Evolutionary conservation across 2,113 vertebrate genomes (phyloP).

Genomic region (Ahaetulla prasina): DNA sequence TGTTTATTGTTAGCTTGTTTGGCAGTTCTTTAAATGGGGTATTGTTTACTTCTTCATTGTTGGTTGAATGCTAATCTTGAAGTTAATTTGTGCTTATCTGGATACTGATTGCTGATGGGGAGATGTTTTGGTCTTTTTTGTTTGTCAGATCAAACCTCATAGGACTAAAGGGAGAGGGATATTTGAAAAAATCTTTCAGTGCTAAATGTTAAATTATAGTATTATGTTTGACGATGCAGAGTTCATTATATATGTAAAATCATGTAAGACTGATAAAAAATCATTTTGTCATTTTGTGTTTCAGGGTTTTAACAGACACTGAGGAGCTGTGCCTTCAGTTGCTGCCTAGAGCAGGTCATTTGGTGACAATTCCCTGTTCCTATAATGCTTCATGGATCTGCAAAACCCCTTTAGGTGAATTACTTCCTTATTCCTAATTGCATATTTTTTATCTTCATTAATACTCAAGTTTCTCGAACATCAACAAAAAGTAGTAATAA

Average conservation of each 20-base stretch:
- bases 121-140: neutral
- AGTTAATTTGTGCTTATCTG: neutral
- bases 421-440: neutral
- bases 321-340: slow-evolving; percentile 4
- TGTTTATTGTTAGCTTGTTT: neutral
- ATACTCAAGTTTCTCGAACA: neutral
- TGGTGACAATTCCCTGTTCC: slow-evolving; percentile 4
- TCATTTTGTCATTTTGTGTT: neutral
- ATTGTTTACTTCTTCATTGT: neutral
- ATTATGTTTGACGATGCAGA: neutral
- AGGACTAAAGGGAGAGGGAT: neutral
- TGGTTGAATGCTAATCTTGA: neutral
- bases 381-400: slow-evolving; percentile 23
- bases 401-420: neutral
- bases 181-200: neutral
- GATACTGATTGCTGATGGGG: neutral
- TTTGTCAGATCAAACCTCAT: neutral
- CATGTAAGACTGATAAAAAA: neutral
- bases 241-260: neutral
- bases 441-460: neutral
- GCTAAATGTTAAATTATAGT: neutral
- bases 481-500: neutral
- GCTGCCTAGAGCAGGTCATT: neutral
- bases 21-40: neutral
- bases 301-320: neutral